Evolutionary conservation across 2,113 vertebrate genomes (phyloP).

Genomic region (Lathamus discolor): DNA sequence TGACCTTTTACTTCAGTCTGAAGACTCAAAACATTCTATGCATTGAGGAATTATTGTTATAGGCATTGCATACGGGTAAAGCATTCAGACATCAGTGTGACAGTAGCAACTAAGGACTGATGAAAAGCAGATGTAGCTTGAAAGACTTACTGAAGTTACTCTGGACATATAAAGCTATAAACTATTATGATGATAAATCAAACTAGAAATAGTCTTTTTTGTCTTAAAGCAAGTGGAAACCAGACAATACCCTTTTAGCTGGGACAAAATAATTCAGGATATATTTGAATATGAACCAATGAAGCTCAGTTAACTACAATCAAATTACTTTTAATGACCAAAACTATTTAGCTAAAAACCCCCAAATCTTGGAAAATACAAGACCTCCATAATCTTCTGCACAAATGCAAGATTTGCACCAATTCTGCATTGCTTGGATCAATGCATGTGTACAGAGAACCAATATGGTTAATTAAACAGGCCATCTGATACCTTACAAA

Average conservation of each 20-base stretch:
- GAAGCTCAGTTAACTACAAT: neutral
- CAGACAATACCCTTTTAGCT: neutral
- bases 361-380: neutral
- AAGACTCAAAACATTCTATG: neutral
- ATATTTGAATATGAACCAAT: neutral
- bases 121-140: neutral
- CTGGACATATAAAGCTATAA: neutral
- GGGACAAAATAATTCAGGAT: neutral
- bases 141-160: neutral
- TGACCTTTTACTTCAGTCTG: neutral
- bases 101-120: neutral
- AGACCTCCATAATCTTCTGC: neutral
- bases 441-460: neutral
- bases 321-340: neutral
- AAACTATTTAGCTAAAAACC: neutral
- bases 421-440: neutral
- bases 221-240: neutral
- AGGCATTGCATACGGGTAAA: neutral
- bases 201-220: neutral
- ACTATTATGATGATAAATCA: neutral
- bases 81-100: neutral
- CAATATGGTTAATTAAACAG: neutral
- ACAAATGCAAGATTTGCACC: neutral
- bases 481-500: neutral
- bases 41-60: neutral